Evolutionary conservation across 1,140 invertebrate genomes (phyloP).

Genomic region (Phymorhynchus buccinoides): DNA sequence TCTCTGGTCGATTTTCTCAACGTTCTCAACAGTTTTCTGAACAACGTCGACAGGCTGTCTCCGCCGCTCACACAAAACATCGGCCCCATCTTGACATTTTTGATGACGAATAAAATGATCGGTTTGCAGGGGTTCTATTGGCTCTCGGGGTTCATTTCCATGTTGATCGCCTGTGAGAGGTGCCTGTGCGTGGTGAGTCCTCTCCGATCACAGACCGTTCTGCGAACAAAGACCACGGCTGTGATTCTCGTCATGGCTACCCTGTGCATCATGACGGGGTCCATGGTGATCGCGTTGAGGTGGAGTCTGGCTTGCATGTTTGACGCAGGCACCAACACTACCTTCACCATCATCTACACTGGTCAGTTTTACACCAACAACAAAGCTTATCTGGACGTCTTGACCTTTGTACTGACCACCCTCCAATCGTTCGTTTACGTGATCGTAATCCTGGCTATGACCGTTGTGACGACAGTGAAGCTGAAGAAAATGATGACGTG

Average conservation of each 20-base stretch:
- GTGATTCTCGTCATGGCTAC: background rate
- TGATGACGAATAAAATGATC: background rate
- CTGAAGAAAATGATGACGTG: conserved; percentile 4
- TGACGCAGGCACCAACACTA: background rate
- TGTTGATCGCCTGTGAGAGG: conserved; percentile 15
- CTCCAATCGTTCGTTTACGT: background rate
- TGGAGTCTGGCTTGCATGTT: background rate
- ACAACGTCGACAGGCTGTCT: background rate
- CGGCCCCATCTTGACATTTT: background rate
- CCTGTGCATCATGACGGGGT: background rate
- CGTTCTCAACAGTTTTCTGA: background rate
- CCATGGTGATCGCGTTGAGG: background rate
- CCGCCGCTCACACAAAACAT: background rate
- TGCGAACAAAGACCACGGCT: conserved; percentile 17
- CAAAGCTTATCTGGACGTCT: background rate
- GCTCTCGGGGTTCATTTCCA: background rate
- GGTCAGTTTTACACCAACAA: background rate
- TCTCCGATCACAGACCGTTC: background rate
- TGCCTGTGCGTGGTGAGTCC: conserved; percentile 29
- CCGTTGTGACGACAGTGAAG: conserved; percentile 1
- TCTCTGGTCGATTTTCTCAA: background rate
- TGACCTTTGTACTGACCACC: background rate
- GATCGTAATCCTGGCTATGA: background rate
- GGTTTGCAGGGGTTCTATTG: conserved; percentile 2
- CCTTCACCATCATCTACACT: background rate